phyloP scores from a whole-genome alignment of 2,113 vertebrate species.

The Nicator chloris region DNA sequence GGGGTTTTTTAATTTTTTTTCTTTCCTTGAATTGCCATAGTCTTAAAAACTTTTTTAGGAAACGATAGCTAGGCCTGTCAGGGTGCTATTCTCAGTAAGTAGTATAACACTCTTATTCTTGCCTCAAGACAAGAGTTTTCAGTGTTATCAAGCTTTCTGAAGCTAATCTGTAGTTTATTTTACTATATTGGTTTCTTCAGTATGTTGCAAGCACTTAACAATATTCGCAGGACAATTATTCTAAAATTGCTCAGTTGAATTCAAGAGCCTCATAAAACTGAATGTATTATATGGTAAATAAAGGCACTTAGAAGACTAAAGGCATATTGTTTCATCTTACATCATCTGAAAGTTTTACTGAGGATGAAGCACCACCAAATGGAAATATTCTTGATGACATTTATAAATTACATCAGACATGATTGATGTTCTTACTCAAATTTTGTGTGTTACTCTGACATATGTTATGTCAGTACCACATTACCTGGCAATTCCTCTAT shows the following conservation, averaged over 20 bases:
- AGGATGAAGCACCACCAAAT: background rate
- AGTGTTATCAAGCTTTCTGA: background rate
- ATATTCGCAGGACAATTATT: background rate
- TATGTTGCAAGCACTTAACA: background rate
- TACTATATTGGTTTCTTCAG: background rate
- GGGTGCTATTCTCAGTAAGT: background rate
- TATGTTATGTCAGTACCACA: background rate
- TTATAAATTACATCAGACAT: background rate
- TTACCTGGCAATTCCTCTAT: background rate
- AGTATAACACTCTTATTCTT: background rate
- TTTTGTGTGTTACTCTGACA: background rate
- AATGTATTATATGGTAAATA: background rate
- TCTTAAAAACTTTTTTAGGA: background rate
- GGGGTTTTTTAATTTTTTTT: accelerated
- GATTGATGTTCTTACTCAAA: background rate
- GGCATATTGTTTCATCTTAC: background rate
- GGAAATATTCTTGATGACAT: background rate
- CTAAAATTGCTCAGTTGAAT: background rate
- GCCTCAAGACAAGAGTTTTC: background rate
- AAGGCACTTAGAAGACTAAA: background rate
- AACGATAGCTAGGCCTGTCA: background rate
- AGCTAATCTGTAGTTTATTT: background rate
- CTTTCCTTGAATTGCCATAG: background rate
- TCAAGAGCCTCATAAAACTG: background rate
- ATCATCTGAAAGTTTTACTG: background rate